Evolutionary conservation across 1,140 invertebrate genomes (phyloP), one percentile per base, ranked within the genome.

Genomic region (Drosophila simulans): DNA sequence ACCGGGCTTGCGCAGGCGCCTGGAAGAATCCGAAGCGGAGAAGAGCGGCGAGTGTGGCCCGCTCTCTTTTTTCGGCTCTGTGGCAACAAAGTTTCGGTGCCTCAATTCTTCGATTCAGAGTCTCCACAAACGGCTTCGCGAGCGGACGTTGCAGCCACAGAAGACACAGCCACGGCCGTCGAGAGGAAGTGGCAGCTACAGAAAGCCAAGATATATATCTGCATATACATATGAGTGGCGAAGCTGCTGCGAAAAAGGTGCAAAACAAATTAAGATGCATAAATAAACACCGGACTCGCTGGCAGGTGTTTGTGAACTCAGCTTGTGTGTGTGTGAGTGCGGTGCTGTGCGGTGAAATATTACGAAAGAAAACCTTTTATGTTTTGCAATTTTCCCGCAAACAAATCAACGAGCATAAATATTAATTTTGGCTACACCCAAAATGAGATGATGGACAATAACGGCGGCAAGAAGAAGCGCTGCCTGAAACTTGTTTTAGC

Each of bases 81-180:
- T 46, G 52, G 53, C 71, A 64, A 63, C 59, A 63, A 63, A 66
- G 63, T 53, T 53, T 55, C 22, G 73, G 52, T 43, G 65, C 27
- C 35, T 25, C 63, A 51, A 54, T 68, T 64, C 65, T 69, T 49
- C 49, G 54, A 43, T 40, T 74, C 83, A 86, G 83, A 86, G 82
- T 86, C 70, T 88, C 75, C 81, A 85, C 75, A 78, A 59, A 77
- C 71, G 82, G 83, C 83, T 81, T 78, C 60, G 64, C 56, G 64
- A 76, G 71, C 70, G 51, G 82, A 82, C 83, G 82, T 88, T 71
- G 75, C 52, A 71, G 55, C 74, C 15, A 51, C 42, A 45, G 60
- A 51, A 42, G 35, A 49, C 60, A 39, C 13, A 70, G 31, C 2
- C 11, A 11, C 11, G 10, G 49, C 66, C 48, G 37, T 53, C n/a